phyloP scores from a whole-genome alignment of 2,113 vertebrate genomes.

The Hippocampus comes region DNA sequence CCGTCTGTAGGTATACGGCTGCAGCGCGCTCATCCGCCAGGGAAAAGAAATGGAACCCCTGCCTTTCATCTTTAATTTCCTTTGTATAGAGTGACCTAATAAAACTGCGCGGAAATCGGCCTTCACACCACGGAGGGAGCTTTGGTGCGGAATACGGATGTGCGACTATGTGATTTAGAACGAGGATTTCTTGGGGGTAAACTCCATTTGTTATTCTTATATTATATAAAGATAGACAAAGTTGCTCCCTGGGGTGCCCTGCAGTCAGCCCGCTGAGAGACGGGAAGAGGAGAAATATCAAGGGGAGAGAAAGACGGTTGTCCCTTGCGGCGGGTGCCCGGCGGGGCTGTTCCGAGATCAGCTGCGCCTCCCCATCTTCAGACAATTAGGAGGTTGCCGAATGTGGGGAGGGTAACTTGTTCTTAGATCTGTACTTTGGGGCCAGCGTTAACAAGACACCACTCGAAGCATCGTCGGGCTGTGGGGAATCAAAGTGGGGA shows the following conservation, averaged over 20 bases:
- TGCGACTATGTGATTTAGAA: conserved; percentile 44
- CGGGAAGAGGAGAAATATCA: conserved; percentile 29
- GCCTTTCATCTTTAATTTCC: conserved; percentile 63
- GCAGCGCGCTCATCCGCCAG: conserved; percentile 32
- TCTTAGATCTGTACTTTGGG: conserved; percentile 68
- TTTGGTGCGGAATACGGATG: conserved; percentile 33
- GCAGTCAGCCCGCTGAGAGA: conserved; percentile 59
- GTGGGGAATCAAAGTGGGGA: conserved; percentile 46
- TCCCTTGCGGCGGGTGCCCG: conserved; percentile 47
- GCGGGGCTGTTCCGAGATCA: conserved; percentile 56
- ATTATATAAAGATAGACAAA: conserved; percentile 67
- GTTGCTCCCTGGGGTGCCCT: conserved; percentile 57
- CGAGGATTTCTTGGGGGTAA: conserved; percentile 52
- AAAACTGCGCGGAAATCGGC: conserved; percentile 56
- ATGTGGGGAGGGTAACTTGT: conserved; percentile 66
- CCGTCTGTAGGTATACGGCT: conserved; percentile 46
- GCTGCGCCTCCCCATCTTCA: conserved; percentile 57
- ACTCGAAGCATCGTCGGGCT: conserved; percentile 65
- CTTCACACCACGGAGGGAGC: conserved; percentile 30
- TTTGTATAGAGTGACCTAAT: conserved; percentile 61
- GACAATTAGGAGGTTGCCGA: conserved; percentile 65
- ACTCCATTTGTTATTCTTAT: conserved; percentile 53
- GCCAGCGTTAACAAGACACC: conserved; percentile 69
- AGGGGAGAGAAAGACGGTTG: conserved; percentile 32
- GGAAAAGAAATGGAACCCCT: conserved; percentile 48